Base-by-base conservation (phyloP, 2,888 invertebrate genomes). In the Agonopterix heracliana region DNA sequence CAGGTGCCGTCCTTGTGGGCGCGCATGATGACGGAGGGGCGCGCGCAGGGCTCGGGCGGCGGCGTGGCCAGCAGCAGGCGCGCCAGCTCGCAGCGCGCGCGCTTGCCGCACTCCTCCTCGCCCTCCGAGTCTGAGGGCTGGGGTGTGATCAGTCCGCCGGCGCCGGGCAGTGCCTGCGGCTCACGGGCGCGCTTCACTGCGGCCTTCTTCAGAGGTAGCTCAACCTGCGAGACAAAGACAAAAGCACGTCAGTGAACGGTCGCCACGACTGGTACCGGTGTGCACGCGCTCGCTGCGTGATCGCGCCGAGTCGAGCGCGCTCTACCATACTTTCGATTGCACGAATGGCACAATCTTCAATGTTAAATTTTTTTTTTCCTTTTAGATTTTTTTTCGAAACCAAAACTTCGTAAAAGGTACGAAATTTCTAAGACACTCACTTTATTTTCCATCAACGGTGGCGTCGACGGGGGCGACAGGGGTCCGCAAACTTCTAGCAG, bases 61-160 rank as follows among this genome's bases (percentile, higher is more conserved):
- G 91, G 91, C 53, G 90, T 90, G 58, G 88, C 82, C 54, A 90
- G 77, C 50, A 91, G 78, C 57, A 89, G 74, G 52, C 89, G 79
- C 56, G 89, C 89, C 62, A 91, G 77, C 70, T 91, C 91, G 63
- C 89, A 83, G 48, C 81, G 80, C 36, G 81, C 72, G 46, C 78
- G 72, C 61, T 81, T 90, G 80, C 65, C 73, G 69, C 63, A 79
- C 60, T 75, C 91, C 60, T 91, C 90, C 77, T 95, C 92, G 60
- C 93, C 90, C 83, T 96, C 96, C 0, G 95, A 94, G 76, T 96
- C 96, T 0, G 96, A 96, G 13, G 95, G 94, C 76, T 96, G 95
- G 0, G 96, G 96, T 2, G 96, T 96, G 49, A 94, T 90, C 60
- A 89, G 79, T 48, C 86, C 45, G 78, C 68, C 47, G 78, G 72